phyloP scores from a whole-genome alignment of 2,888 invertebrate species.

The Priocnemis perturbator region DNA sequence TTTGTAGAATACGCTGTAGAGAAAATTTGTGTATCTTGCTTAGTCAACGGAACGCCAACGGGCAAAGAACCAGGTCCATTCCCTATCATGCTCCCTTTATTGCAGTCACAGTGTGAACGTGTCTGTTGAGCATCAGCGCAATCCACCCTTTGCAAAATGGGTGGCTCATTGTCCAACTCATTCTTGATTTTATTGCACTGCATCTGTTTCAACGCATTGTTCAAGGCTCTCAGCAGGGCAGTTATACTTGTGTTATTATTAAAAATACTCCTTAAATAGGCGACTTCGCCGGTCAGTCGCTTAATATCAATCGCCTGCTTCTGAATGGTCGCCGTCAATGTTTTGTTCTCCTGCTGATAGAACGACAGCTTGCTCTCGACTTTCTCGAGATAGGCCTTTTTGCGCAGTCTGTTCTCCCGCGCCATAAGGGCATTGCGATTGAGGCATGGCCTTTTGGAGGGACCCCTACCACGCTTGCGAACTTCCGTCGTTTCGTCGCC shows the following conservation, averaged over 20 bases:
- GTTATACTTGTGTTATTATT: conserved; percentile 78
- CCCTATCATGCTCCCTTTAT: too few species aligned
- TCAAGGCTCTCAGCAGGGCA: conserved; percentile 76
- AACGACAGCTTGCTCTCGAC: conserved; percentile 77
- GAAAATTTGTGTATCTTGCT: too few species aligned
- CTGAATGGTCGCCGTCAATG: conserved; percentile 75
- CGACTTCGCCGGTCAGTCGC: conserved; percentile 77
- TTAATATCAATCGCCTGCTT: conserved; percentile 76
- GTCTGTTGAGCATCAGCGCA: too few species aligned
- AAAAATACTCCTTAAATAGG: conserved; percentile 78
- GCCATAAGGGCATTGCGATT: conserved; percentile 80
- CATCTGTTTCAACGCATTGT: conserved; percentile 54
- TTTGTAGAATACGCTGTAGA: too few species aligned
- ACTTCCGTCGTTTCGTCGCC: background rate
- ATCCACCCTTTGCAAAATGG: too few species aligned
- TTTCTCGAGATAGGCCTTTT: conserved; percentile 79
- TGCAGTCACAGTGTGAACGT: too few species aligned
- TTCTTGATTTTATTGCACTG: conserved; percentile 18
- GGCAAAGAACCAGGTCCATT: too few species aligned
- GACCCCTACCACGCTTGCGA: conserved; percentile 53
- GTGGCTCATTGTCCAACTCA: background rate
- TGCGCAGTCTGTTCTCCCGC: conserved; percentile 79
- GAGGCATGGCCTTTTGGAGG: conserved; percentile 73
- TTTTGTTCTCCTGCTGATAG: conserved; percentile 75
- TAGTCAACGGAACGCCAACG: too few species aligned